phyloP scores from a whole-genome alignment of 1,140 invertebrate genomes.

The Augochlora pura region DNA sequence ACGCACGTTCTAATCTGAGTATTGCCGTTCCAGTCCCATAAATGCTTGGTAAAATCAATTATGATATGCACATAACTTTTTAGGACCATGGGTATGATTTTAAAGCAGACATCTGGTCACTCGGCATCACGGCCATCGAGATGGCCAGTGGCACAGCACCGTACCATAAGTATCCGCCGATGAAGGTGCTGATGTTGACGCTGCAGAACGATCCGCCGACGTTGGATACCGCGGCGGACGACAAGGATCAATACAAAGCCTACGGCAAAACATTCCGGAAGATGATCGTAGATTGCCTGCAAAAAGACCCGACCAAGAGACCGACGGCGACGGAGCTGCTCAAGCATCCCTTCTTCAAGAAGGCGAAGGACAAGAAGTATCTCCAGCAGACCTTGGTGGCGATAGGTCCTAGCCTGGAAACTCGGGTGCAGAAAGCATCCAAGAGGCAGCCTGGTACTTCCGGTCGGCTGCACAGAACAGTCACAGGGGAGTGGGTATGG shows the following conservation, averaged over 20 bases:
- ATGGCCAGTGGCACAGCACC: slow-evolving; percentile 99
- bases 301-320: slow-evolving; percentile 95
- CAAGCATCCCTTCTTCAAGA: slow-evolving; percentile 99
- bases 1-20: slow-evolving; percentile 41
- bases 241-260: slow-evolving; percentile 98
- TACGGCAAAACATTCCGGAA: slow-evolving; percentile 99
- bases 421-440: slow-evolving; percentile 92
- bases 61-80: slow-evolving; percentile 62
- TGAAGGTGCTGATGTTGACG: slow-evolving; percentile 99
- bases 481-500: slow-evolving; percentile 99
- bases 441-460: slow-evolving; percentile 94
- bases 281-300: slow-evolving; percentile 96
- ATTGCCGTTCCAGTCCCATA: neutral
- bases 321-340: slow-evolving; percentile 98
- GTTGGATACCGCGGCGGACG: slow-evolving; percentile 96
- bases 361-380: slow-evolving; percentile 98
- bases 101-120: slow-evolving; percentile 99
- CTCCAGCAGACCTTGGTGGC: slow-evolving; percentile 94
- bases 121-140: slow-evolving; percentile 99
- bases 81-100: slow-evolving; percentile 99
- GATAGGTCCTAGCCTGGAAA: slow-evolving; percentile 92
- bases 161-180: slow-evolving; percentile 99
- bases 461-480: slow-evolving; percentile 94
- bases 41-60: slow-evolving; percentile 51
- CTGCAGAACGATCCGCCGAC: slow-evolving; percentile 99